Evolutionary conservation across 2,113 vertebrate species (phyloP), one percentile per base, ranked within the genome.

Genomic region (Camelus dromedarius): DNA sequence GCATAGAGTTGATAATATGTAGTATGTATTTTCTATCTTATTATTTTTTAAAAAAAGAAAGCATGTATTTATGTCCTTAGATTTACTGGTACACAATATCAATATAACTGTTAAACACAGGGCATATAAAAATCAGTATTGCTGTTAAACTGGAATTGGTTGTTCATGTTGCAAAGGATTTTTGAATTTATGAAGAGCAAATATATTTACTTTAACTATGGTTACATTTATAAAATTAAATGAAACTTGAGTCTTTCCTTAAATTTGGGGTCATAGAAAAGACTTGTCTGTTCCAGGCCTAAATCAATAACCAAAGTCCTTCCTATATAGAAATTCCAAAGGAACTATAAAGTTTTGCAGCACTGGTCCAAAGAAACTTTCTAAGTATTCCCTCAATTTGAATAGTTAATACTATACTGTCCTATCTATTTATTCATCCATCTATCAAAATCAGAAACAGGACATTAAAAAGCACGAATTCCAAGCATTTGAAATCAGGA

Each of bases 191-290:
- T 54, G 1, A 66, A 67, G 60, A 77, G 2, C 18, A 85, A 58
- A 80, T 89, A 28, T 5, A 13, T 92, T 90, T 18, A 18, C 32
- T 90, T 83, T 79, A 92, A 72, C 38, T 92, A 90, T 56, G 9
- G 10, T 76, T 86, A 67, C 24, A 89, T 89, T 89, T 96, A 88
- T 75, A 83, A 88, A 97, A 72, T 76, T 83, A 70, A 96, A 62
- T 95, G 3, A 96, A 93, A 69, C 30, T 80, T 16, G 14, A 73
- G 9, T 58, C 56, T 91, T 91, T 54, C 38, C 28, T 58, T 28
- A 94, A 95, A 84, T 64, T 83, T 62, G 42, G 28, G 1, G 18
- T 35, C 35, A 72, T 72, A 70, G 22, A 72, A 91, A 72, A 70
- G 3, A 60, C 7, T 83, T 77, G 8, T 83, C 35, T 94, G 35